Conservation (phyloP, 2,797 vertebrate species). For the Rhinatrema bivittatum region DNA sequence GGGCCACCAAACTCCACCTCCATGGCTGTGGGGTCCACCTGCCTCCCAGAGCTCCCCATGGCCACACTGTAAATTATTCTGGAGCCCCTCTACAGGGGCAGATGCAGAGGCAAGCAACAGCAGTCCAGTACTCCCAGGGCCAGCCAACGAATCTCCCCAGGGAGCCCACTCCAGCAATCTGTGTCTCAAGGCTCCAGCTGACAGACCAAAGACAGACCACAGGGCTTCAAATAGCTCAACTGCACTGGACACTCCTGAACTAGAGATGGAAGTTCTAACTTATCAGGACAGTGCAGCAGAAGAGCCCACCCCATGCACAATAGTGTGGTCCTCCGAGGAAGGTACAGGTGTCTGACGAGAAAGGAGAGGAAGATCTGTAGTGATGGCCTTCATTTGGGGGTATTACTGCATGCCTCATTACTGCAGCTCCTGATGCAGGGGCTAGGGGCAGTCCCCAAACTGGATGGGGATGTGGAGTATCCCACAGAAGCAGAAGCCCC, state of each 20-base stretch:
- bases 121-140: too few relatives aligned
- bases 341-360: slow-evolving; percentile 29
- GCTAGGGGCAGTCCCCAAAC: too few relatives aligned
- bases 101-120: slow-evolving; percentile 20
- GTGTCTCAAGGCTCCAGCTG: too few relatives aligned
- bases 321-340: slow-evolving; percentile 37
- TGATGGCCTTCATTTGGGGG: too few relatives aligned
- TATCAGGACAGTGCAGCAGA: slow-evolving; percentile 18
- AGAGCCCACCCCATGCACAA: slow-evolving; percentile 16
- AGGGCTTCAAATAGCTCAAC: too few relatives aligned
- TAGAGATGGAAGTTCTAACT: slow-evolving; percentile 44
- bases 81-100: slow-evolving; percentile 28
- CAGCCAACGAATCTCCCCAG: too few relatives aligned
- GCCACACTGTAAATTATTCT: slow-evolving; percentile 28
- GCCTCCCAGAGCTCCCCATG: slow-evolving; percentile 43
- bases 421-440: too few relatives aligned
- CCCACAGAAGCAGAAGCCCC: too few relatives aligned
- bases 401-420: too few relatives aligned
- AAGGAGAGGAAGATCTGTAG: too few relatives aligned
- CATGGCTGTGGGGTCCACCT: slow-evolving; percentile 47
- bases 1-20: slow-evolving; percentile 19
- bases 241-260: slow-evolving; percentile 34
- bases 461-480: too few relatives aligned
- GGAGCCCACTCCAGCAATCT: slow-evolving; percentile 28
- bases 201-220: too few relatives aligned